Base-by-base conservation (phyloP, 2,888 invertebrate species). In the Cataglyphis albicans region DNA sequence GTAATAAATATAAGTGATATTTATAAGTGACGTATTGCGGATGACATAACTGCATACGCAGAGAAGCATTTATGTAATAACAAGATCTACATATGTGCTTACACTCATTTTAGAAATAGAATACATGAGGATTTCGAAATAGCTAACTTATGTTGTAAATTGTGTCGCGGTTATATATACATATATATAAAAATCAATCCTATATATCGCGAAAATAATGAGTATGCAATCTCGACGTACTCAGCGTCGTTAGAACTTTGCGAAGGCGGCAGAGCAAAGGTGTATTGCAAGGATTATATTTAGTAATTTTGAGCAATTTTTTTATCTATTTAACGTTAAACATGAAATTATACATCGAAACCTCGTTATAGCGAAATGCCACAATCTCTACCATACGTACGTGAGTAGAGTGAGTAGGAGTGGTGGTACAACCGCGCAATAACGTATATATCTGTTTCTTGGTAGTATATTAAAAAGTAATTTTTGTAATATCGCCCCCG, bases 21-120 rank as follows among this genome's bases (percentile, higher is more conserved):
- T 75, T 88, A 89, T 91, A 92, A 92, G 93, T 93, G 93, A 94
- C 93, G 93, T 93, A 93, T 88, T 92, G 92, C 90, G 91, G 91
- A 91, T 84, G 93, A 93, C 91, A 92, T 93, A 92, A 94, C 57
- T 93, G 55, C 48, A 76, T 67, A 48, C n/a, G 18, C 93, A 94
- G 93, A 92, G 92, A 92, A 87, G 90, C 91, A 91, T 91, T 88
- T 25, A 90, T 90, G 91, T 55, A 55, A 91, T 88, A 88, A 90
- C 86, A 88, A 78, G 82, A 76, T 52, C 55, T 38, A 52, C 87
- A 73, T 87, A 72, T 63, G 78, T 18, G 81, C 65, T 84, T 80
- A 86, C 82, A 86, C 81, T 89, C 81, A 84, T 87, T 90, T 84
- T 87, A 90, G 90, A 89, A 85, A 86, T 87, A 85, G 44, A 64